Evolutionary conservation across 2,888 invertebrate species (phyloP).

Genomic region (Clepsis dumicolana): DNA sequence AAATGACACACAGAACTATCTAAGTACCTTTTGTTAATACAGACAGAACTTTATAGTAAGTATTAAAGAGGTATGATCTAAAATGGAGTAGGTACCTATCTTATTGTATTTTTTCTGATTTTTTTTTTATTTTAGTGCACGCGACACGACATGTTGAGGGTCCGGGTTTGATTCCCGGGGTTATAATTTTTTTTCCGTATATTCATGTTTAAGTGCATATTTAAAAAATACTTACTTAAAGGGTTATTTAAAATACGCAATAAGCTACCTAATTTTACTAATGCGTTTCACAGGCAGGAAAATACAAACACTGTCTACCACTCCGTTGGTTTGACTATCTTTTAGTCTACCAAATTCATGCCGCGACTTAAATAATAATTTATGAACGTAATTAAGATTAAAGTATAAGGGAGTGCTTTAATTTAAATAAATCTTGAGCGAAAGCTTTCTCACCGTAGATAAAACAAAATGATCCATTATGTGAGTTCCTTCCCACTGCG

Average conservation of each 20-base stretch:
- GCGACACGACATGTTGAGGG: too few species aligned
- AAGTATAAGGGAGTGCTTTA: slow-evolving; percentile 2
- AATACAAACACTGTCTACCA: neutral
- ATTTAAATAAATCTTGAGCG: slow-evolving; percentile 3
- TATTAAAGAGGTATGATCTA: too few species aligned
- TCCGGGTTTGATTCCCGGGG: too few species aligned
- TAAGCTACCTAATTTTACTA: neutral
- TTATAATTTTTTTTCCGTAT: too few species aligned
- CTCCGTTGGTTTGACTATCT: slow-evolving; percentile 4
- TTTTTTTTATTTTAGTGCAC: too few species aligned
- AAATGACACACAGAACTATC: too few species aligned
- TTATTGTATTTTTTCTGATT: too few species aligned
- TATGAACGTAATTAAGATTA: slow-evolving; percentile 2
- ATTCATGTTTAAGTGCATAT: too few species aligned
- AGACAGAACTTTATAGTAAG: too few species aligned
- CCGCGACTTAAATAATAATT: neutral
- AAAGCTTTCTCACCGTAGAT: slow-evolving; percentile 1
- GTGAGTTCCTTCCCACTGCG: neutral
- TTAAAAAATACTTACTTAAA: too few species aligned
- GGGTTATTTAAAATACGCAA: neutral
- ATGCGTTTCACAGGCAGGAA: neutral
- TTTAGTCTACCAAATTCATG: neutral
- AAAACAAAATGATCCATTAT: slow-evolving; percentile 2
- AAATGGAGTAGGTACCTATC: too few species aligned
- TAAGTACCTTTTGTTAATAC: too few species aligned